Conservation (phyloP, 2,888 invertebrate genomes). For the Drosophila tanythrix region DNA sequence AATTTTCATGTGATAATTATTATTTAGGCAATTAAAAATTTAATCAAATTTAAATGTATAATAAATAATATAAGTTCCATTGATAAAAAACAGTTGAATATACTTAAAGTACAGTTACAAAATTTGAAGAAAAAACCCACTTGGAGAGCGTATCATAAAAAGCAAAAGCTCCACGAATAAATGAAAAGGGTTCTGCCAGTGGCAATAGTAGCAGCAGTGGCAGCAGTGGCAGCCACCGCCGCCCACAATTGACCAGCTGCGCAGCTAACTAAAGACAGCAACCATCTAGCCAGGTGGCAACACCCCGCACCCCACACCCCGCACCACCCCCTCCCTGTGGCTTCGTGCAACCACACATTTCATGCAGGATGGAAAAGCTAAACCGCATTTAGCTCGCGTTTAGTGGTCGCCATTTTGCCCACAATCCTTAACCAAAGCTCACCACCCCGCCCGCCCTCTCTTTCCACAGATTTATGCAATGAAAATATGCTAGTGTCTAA, state of each 20-base stretch:
- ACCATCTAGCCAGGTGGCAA: slow-evolving; percentile 30
- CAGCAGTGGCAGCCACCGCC: not conserved
- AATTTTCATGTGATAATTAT: not conserved
- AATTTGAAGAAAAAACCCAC: not conserved
- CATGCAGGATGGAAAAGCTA: slow-evolving; percentile 69
- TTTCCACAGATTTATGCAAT: slow-evolving; percentile 61
- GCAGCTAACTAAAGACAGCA: slow-evolving; percentile 59
- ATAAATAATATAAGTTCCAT: not conserved
- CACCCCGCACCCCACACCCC: not conserved
- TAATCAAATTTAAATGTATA: not conserved
- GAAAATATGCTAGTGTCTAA: slow-evolving; percentile 71
- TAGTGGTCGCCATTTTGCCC: slow-evolving; percentile 69
- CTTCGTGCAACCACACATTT: slow-evolving; percentile 64
- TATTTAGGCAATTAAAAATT: not conserved
- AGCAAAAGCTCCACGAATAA: not conserved
- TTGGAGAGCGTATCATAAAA: not conserved
- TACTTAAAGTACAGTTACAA: not conserved
- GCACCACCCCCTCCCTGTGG: slow-evolving; percentile 2
- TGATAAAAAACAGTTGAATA: not conserved
- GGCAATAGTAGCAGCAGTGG: slow-evolving; percentile 5
- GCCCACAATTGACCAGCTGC: slow-evolving; percentile 60
- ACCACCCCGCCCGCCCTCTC: not conserved
- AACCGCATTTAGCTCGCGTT: slow-evolving; percentile 80
- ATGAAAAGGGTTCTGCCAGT: slow-evolving; percentile 10
- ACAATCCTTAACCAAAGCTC: slow-evolving; percentile 22